A percentile compares a stretch with the other conserved stretches of the same genome.
These are phyloP conservation scores for human DNA, from an alignment of 2,113 vertebrate species.

Conservation along the genomic window GRCh38 chr1:50774001-50774500, in stretches of 20 bases:
- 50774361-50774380: background rate
- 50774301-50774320: background rate
- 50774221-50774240: background rate
- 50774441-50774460: conserved; percentile 38
- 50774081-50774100: background rate
- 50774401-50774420: conserved; percentile 39
- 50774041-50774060: conserved; percentile 38
- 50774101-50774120: background rate
- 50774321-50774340: background rate
- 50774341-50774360: background rate
- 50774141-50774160: background rate
- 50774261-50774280: background rate
- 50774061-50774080: conserved; percentile 7
- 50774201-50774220: background rate
- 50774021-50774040: background rate
- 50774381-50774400: background rate
- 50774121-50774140: background rate
- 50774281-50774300: background rate
- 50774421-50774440: conserved; percentile 32
- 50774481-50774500: conserved; percentile 14
- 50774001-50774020: background rate
- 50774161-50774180: background rate
- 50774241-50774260: background rate
- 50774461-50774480: conserved; percentile 11
- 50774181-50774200: conserved; percentile 24